Base-by-base conservation (phyloP, 2,888 invertebrate genomes). In the Crioceris asparagi region DNA sequence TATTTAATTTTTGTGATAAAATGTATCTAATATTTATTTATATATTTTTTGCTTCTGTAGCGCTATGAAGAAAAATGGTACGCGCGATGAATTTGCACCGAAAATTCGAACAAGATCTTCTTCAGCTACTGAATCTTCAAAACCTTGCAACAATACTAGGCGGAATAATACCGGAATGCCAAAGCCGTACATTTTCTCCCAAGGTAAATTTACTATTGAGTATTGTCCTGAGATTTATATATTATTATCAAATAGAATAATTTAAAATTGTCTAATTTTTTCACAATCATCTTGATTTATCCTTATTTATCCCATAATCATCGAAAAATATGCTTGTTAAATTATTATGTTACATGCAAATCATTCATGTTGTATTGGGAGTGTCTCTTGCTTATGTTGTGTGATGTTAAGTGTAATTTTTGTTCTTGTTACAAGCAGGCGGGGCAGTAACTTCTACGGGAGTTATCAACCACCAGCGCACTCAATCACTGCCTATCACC, bases 121-220 rank as follows among this genome's bases (percentile, higher is more conserved):
- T 25, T 81, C 82, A 17, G 79, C 79, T 7, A 78, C 73, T 29
- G 85, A 85, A 60, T 72, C 78, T 33, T 75, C 79, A 17, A 77
- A 79, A 55, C 78, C 81, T 1, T 72, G 71, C 53, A 73, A 72
- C 26, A 70, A 74, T 39, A 74, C 72, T 8, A 44, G 38, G 32
- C 41, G 40, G 16, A 17, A 35, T 4, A 31, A 34, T 4, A 33
- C 40, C 8, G 44, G 41, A 8, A 15, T 40, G 25, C 43, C 36
- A 35, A 51, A 46, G 37, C 17, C 41, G 2, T 37, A 44, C 25
- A 35, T 48, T 19, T 44, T 49, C 14, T 32, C 48, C 25, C 55
- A 52, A 49, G 55, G 56, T 56, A 48, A 46, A 41, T 31, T 29
- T 30, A 35, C 17, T 34, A 39, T 26, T 41, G 35, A 29, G 7